Conservation (phyloP, 2,888 invertebrate species). For the Thysanoteuthis rhombus region DNA sequence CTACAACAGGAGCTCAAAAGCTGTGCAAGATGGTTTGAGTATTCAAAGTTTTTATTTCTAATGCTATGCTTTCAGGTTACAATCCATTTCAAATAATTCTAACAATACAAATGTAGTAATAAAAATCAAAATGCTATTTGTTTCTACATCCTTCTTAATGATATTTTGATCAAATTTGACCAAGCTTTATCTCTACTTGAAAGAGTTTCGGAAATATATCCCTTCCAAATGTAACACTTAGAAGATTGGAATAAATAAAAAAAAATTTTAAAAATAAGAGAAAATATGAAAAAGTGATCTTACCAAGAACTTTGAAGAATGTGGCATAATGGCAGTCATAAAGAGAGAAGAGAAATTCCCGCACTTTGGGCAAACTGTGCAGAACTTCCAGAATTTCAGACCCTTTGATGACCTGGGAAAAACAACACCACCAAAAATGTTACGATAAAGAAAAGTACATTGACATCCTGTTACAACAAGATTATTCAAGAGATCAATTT, state of each 20-base stretch:
- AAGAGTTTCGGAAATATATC: neutral
- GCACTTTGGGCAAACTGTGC: conserved; percentile 76
- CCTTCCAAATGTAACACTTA: neutral
- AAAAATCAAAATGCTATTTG: too few species aligned
- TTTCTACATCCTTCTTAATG: too few species aligned
- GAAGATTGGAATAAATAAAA: too few species aligned
- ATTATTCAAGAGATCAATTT: too few species aligned
- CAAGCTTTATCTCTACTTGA: neutral
- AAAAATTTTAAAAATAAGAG: neutral
- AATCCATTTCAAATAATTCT: too few species aligned
- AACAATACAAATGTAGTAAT: too few species aligned
- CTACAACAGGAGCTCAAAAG: too few species aligned
- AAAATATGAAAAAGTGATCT: conserved; percentile 38
- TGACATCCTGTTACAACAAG: neutral
- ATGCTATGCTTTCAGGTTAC: too few species aligned
- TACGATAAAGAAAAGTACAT: too few species aligned
- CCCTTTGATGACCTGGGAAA: conserved; percentile 75
- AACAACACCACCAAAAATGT: too few species aligned
- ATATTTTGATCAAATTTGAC: neutral
- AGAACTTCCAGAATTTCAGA: conserved; percentile 86
- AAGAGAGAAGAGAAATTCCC: conserved; percentile 80
- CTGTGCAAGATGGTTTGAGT: too few species aligned
- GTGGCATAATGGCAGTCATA: conserved; percentile 94
- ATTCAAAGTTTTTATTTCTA: too few species aligned
- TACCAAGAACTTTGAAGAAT: conserved; percentile 83